Conservation (phyloP, 2,888 invertebrate species). For the Sesia bembeciformis region DNA sequence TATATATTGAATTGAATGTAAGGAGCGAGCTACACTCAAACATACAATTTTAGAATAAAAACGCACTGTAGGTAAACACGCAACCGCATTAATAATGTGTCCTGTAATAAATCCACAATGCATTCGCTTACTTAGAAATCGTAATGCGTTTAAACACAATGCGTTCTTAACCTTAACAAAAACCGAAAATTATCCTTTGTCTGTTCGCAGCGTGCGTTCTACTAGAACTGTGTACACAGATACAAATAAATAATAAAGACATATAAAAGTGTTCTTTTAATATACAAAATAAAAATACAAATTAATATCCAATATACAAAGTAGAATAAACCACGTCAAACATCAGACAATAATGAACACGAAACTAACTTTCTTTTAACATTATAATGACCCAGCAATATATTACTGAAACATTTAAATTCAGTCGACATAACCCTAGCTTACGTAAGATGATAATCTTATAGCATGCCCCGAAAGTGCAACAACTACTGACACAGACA, state of each 20-base stretch:
- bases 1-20: slow-evolving; percentile 11
- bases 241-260: background rate
- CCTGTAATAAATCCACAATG: too few species aligned
- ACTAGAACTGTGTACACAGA: background rate
- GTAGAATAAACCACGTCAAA: background rate
- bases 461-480: slow-evolving; percentile 42
- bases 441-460: slow-evolving; percentile 25
- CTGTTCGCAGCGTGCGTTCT: slow-evolving; percentile 3
- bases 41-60: background rate
- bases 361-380: background rate
- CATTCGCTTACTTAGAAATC: too few species aligned
- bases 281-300: background rate
- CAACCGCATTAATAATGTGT: too few species aligned
- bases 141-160: too few species aligned
- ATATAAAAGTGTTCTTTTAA: background rate
- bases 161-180: background rate
- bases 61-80: background rate
- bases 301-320: background rate
- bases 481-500: slow-evolving; percentile 42
- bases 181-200: background rate
- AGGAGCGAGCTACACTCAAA: slow-evolving; percentile 8
- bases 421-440: slow-evolving; percentile 59
- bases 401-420: slow-evolving; percentile 38
- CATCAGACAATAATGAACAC: background rate
- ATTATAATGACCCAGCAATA: slow-evolving; percentile 22